Evolutionary conservation across 2,797 vertebrate species (phyloP).

Genomic region (Sus cebifrons): DNA sequence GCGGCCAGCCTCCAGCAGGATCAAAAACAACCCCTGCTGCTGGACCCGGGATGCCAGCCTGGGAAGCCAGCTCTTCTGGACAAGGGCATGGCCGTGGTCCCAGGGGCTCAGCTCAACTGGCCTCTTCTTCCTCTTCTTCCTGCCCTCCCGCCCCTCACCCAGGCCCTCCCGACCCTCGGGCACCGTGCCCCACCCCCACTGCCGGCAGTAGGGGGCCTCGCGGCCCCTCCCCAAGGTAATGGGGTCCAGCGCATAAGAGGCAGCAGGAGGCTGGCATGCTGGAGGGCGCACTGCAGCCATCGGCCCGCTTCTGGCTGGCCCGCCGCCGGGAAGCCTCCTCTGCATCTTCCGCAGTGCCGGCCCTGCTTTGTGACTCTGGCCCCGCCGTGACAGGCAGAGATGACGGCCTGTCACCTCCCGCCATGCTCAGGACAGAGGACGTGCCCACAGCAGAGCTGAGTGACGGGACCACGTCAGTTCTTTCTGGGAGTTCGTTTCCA

Average conservation of each 20-base stretch:
- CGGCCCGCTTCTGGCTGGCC: rapidly evolving
- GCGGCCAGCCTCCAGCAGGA: background rate
- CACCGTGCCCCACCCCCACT: too few relatives aligned
- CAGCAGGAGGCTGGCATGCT: too few relatives aligned
- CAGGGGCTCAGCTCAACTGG: background rate
- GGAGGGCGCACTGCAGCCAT: background rate
- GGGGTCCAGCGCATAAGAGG: too few relatives aligned
- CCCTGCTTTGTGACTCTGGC: rapidly evolving
- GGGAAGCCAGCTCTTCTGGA: background rate
- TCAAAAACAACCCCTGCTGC: background rate
- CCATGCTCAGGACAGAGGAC: rapidly evolving
- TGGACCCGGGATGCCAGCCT: background rate
- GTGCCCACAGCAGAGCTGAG: rapidly evolving
- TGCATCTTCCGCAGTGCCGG: rapidly evolving
- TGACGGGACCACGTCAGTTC: rapidly evolving
- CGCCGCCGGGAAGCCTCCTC: rapidly evolving
- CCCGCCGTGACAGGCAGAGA: rapidly evolving
- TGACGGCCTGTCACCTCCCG: rapidly evolving
- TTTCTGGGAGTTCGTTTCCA: background rate
- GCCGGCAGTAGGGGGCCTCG: rapidly evolving
- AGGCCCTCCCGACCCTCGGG: background rate
- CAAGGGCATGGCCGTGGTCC: rapidly evolving
- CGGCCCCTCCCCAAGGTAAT: rapidly evolving
- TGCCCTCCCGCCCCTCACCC: background rate
- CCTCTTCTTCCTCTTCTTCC: too few relatives aligned